Conservation (phyloP, 1,140 invertebrate genomes). For the Andrena cerasifolii region DNA sequence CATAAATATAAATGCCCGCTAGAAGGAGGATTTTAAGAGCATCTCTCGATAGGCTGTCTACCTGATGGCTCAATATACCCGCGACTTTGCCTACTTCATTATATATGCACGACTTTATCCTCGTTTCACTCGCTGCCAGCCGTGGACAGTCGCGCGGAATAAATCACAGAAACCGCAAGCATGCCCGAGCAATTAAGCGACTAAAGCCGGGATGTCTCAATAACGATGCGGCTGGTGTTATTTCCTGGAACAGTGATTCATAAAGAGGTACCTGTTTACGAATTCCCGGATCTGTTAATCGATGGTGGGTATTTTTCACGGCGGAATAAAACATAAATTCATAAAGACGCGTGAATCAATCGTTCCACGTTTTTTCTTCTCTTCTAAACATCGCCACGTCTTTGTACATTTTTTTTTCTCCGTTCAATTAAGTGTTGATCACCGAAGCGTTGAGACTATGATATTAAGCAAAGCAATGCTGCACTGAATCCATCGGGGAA, state of each 20-base stretch:
- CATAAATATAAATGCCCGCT: slow-evolving; percentile 55
- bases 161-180: slow-evolving; percentile 48
- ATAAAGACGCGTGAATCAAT: not conserved
- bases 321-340: not conserved
- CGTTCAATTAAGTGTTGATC: too few relatives aligned
- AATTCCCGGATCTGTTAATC: not conserved
- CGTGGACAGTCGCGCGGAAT: slow-evolving; percentile 52
- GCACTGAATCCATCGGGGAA: not conserved
- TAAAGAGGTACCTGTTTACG: not conserved
- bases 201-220: slow-evolving; percentile 24
- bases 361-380: not conserved
- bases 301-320: not conserved
- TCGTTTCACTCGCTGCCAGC: slow-evolving; percentile 43
- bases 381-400: not conserved
- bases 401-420: not conserved
- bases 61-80: slow-evolving; percentile 64
- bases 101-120: slow-evolving; percentile 63
- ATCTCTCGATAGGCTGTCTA: slow-evolving; percentile 44
- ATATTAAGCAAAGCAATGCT: not conserved
- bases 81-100: slow-evolving; percentile 52
- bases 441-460: too few relatives aligned
- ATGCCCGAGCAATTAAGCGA: slow-evolving; percentile 32
- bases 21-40: slow-evolving; percentile 56
- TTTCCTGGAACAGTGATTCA: slow-evolving; percentile 28
- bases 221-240: not conserved